Conservation (phyloP, 2,113 vertebrate species). For the Myiagra hebetior region DNA sequence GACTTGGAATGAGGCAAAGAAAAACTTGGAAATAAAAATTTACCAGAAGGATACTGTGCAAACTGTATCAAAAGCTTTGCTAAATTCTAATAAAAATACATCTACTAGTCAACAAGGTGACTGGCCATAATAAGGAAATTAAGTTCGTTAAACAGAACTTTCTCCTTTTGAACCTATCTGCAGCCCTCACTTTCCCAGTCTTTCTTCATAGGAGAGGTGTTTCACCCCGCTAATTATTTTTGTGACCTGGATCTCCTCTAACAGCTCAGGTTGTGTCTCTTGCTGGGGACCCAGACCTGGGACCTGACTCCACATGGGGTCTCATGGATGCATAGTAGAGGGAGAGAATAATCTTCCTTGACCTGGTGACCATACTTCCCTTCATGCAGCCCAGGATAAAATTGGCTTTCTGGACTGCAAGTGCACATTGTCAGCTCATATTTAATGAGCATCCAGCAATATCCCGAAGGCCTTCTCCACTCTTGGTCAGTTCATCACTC, state of each 20-base stretch:
- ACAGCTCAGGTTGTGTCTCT: background rate
- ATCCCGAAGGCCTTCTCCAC: background rate
- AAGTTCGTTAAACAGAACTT: background rate
- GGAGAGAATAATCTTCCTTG: background rate
- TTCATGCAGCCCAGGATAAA: background rate
- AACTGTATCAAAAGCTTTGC: background rate
- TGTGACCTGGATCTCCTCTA: background rate
- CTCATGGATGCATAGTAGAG: background rate
- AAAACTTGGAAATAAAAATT: background rate
- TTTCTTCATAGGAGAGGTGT: background rate
- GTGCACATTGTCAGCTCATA: too few species aligned
- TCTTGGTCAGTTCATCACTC: background rate
- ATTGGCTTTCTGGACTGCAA: background rate
- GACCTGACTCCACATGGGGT: background rate
- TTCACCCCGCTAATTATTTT: background rate
- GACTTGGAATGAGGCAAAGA: background rate
- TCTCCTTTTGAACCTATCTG: background rate
- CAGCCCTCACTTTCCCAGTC: background rate
- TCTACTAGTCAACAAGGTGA: background rate
- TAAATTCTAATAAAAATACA: background rate
- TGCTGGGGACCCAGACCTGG: background rate
- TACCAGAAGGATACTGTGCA: background rate
- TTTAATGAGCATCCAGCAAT: background rate
- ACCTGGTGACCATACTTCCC: fast-evolving
- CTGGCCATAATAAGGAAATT: background rate